Conservation (phyloP, 2,113 vertebrate genomes). For the Scomber colias region DNA sequence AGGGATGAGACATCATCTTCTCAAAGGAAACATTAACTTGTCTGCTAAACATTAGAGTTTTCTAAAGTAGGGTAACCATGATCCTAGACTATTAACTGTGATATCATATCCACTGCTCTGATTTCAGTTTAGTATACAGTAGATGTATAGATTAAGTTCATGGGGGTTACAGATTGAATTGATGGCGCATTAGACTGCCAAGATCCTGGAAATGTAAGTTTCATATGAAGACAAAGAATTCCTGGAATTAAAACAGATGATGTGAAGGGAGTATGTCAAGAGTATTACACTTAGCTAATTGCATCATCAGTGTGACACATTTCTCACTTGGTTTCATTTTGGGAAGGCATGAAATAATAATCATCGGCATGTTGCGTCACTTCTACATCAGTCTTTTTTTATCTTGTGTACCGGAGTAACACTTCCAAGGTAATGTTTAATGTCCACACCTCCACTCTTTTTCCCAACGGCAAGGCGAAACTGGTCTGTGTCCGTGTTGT, state of each 20-base stretch:
- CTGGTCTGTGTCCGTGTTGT: conserved; percentile 21
- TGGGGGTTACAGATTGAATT: too few relatives aligned
- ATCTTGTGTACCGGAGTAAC: neutral
- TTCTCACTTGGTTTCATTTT: neutral
- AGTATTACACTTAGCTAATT: conserved; percentile 12
- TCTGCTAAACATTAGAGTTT: neutral
- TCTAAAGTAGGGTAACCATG: neutral
- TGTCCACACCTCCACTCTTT: conserved; percentile 1
- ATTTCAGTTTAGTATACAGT: neutral
- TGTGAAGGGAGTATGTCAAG: conserved; percentile 1
- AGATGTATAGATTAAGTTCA: too few relatives aligned
- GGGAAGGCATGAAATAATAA: neutral
- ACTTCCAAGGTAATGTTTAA: neutral
- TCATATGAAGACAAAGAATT: neutral
- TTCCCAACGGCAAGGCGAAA: neutral
- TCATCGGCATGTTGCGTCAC: neutral
- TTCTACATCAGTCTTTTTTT: neutral
- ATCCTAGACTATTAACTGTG: conserved; percentile 13
- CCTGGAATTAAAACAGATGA: neutral
- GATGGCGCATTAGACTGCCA: too few relatives aligned
- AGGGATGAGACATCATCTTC: neutral
- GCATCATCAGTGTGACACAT: neutral
- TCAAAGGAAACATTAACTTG: neutral
- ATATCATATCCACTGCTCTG: conserved; percentile 6
- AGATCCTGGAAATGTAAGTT: too few relatives aligned